Evolutionary conservation across 2,113 vertebrate species (phyloP).

Genomic region (Todiramphus chloris): DNA sequence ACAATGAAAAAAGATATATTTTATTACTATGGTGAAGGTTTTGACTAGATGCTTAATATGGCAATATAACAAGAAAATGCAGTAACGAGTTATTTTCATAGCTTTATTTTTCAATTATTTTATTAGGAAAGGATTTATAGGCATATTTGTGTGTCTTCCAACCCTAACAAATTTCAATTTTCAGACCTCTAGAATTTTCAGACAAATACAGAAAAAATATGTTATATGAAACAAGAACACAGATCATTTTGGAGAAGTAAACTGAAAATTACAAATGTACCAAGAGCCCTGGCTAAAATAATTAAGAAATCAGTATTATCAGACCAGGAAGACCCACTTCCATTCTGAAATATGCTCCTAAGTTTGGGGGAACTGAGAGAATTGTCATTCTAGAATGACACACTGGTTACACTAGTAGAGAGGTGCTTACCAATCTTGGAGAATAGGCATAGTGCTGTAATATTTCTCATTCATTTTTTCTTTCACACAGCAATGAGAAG

Average conservation of each 20-base stretch:
- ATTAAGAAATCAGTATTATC: background rate
- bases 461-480: background rate
- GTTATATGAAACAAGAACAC: background rate
- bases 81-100: background rate
- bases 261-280: background rate
- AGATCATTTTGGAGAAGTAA: background rate
- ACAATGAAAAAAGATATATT: background rate
- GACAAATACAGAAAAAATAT: background rate
- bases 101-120: background rate
- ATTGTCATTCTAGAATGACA: background rate
- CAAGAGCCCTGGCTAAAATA: background rate
- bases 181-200: background rate
- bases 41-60: background rate
- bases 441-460: background rate
- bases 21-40: background rate
- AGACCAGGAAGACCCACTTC: background rate
- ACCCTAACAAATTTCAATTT: background rate
- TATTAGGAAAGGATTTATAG: background rate
- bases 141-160: background rate
- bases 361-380: background rate
- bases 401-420: accelerated
- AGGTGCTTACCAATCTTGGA: background rate
- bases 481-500: background rate
- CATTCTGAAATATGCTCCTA: background rate
- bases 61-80: background rate